Evolutionary conservation across 1,140 invertebrate genomes (phyloP).

Genomic region (Heliconius eleuchia): DNA sequence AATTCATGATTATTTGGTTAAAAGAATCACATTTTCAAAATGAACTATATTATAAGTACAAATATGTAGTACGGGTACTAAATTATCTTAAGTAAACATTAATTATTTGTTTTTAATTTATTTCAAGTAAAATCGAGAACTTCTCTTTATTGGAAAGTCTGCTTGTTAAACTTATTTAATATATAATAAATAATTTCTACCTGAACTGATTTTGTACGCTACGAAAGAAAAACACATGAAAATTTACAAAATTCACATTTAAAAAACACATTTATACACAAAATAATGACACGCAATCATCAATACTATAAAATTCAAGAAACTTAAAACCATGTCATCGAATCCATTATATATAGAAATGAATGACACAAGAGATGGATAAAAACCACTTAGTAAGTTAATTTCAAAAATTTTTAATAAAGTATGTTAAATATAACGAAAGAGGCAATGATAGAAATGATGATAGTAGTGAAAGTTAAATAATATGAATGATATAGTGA

Average conservation of each 20-base stretch:
- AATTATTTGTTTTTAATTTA: background rate
- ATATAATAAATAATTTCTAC: conserved; percentile 20
- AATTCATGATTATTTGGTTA: too few relatives aligned
- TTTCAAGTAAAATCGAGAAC: background rate
- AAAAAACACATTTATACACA: background rate
- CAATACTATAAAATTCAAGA: background rate
- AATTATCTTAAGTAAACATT: background rate
- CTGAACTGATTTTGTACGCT: conserved; percentile 21
- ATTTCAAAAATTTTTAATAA: too few relatives aligned
- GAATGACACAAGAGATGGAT: too few relatives aligned
- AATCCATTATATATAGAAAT: background rate
- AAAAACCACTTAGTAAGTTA: too few relatives aligned
- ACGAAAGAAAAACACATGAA: conserved; percentile 17
- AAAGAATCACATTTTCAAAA: too few relatives aligned
- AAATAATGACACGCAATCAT: conserved; percentile 9
- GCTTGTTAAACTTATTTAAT: background rate
- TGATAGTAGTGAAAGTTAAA: too few relatives aligned
- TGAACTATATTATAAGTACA: too few relatives aligned
- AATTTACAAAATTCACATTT: conserved; percentile 10
- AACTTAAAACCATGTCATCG: background rate
- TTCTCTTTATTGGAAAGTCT: conserved; percentile 6
- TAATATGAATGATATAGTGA: background rate
- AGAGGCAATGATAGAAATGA: too few relatives aligned
- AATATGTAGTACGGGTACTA: background rate
- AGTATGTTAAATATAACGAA: too few relatives aligned